Evolutionary conservation across 2,113 vertebrate genomes (phyloP), one percentile per base, ranked within the genome.

Genomic region (Mesocricetus auratus): DNA sequence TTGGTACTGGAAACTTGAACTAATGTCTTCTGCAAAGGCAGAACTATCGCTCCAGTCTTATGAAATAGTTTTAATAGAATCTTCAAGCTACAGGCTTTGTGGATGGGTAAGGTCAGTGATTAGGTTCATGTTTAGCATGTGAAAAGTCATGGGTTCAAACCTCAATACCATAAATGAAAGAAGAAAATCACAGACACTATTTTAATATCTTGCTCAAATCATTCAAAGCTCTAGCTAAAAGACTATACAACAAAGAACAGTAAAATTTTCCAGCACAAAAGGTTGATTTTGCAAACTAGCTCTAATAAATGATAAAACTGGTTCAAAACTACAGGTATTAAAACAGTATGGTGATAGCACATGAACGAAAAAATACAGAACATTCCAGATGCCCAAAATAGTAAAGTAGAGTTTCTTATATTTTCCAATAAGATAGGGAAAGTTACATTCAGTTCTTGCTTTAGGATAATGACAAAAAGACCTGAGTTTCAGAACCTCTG

Each of bases 401-500:
- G 2, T 94, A 56, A 94, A 91, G n/a, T 8, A 93, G 31, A 94
- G 60, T 62, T 91, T 74, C 64, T 5, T n/a, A 24, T 87, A 21
- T 88, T 96, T 92, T 62, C 83, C 12, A 36, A 86, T 24, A 86
- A 89, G n/a, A 86, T 92, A 62, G 58, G 26, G 21, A 64, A 90
- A 87, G 33, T 78, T 33, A 17, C 47, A 86, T 89, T 94, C 94
- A 90, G 86, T 58, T 88, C 13, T 29, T 88, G 24, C 45, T 26
- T 81, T 90, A 96, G 24, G 24, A 66, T 10, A 71, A 36, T 71
- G 75, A 81, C 87, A 87, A 86, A 92, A 93, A 16, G 71, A 91
- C 94, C 95, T 89, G 66, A 96, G 22, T 82, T 89, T 26, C 81
- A 77, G 71, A 71, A 95, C 36, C n/a, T 94, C 36, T 90, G 96